These are phyloP conservation scores for Reticulitermes speratus DNA, from an alignment of 1,140 invertebrate genomes.

Conservation along the genomic window DNA sequence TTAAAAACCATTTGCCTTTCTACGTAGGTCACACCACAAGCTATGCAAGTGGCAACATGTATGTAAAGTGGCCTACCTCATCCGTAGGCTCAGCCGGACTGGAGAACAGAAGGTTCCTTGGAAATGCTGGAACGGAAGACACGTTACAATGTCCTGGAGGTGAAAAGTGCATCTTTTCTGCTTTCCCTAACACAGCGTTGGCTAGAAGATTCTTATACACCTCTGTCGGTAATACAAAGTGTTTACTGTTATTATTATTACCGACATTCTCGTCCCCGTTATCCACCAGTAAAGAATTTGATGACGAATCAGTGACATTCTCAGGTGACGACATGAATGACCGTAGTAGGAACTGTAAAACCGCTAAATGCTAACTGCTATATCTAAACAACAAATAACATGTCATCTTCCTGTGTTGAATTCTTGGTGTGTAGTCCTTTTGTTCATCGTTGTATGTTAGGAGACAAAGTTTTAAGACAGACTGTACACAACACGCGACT, in stretches of 20 bases:
- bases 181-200: conserved; percentile 60
- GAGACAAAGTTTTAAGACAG: background rate
- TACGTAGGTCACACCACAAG: too few species aligned
- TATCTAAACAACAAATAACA: background rate
- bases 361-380: background rate
- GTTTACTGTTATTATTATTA: conserved; percentile 13
- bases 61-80: background rate
- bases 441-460: background rate
- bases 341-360: background rate
- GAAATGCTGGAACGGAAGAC: conserved; percentile 46
- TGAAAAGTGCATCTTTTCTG: conserved; percentile 42
- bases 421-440: background rate
- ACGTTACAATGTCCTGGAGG: background rate
- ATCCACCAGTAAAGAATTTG: background rate
- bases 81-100: background rate
- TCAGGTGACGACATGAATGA: conserved; percentile 6
- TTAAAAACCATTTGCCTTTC: too few species aligned
- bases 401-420: background rate
- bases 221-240: conserved; percentile 68
- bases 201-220: conserved; percentile 72
- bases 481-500: background rate
- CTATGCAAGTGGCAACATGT: too few species aligned
- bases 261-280: background rate
- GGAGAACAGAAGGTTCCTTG: conserved; percentile 44
- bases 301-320: background rate